phyloP scores from a whole-genome alignment of 2,113 vertebrate genomes.

The Rana temporaria region DNA sequence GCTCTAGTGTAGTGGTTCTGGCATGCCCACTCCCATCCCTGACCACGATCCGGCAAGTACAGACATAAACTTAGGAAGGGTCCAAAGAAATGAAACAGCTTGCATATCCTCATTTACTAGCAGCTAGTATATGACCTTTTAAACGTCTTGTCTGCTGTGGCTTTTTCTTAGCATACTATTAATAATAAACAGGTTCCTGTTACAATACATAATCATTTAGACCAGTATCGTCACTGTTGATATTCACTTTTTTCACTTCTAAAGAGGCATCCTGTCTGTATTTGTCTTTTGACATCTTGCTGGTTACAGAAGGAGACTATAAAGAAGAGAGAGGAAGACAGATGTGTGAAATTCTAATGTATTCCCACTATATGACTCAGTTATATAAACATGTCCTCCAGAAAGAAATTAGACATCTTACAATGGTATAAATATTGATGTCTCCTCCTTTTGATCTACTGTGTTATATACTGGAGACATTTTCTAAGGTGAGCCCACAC shows the following conservation, averaged over 20 bases:
- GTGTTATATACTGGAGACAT: neutral
- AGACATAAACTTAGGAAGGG: too few relatives aligned
- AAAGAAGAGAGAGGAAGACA: neutral
- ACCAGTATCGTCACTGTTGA: neutral
- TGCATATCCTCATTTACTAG: too few relatives aligned
- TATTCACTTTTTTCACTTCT: neutral
- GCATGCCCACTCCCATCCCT: too few relatives aligned
- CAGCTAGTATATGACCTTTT: too few relatives aligned
- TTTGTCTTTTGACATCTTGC: neutral
- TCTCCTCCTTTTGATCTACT: neutral
- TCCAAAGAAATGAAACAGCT: too few relatives aligned
- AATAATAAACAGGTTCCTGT: neutral
- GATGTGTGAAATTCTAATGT: slow-evolving; percentile 2
- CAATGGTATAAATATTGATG: neutral
- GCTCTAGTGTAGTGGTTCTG: too few relatives aligned
- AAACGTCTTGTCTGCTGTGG: neutral
- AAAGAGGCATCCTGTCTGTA: neutral
- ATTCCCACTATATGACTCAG: slow-evolving; percentile 11
- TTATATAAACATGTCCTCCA: slow-evolving; percentile 12
- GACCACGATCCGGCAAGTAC: too few relatives aligned
- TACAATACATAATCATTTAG: neutral
- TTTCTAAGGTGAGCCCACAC: slow-evolving; percentile 1
- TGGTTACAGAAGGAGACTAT: neutral
- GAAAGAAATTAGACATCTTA: neutral
- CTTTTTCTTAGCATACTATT: neutral